Base-by-base conservation (phyloP, 2,888 invertebrate genomes). In the Andrena bucephala region DNA sequence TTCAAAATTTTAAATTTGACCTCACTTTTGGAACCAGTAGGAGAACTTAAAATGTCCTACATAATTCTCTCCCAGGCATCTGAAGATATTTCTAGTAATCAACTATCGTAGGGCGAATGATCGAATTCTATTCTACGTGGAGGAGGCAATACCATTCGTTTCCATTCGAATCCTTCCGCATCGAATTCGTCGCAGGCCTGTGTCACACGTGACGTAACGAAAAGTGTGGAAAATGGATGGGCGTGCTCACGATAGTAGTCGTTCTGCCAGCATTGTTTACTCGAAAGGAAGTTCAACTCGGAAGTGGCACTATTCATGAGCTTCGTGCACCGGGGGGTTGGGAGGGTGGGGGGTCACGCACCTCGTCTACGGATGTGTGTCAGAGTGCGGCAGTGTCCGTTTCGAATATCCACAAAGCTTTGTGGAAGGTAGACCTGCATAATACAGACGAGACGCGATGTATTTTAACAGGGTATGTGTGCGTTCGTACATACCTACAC, bases 231-330 rank as follows among this genome's bases (percentile, higher is more conserved):
- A 84, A 89, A 87, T 87, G 79, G 83, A 81, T 83, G 87, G 87
- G 85, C 72, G 89, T 78, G 86, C 76, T 81, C 79, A 36, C 81
- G 80, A 85, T 72, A 85, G 86, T 84, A 84, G 86, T 82, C 80
- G 69, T 81, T 83, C 80, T 81, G 65, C 65, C 78, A 73, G 83
- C 67, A 86, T 85, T 87, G 90, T 89, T 73, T 81, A 89, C 84
- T 90, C 92, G 92, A 92, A 93, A 93, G 93, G 93, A 93, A 93
- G 92, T 93, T 87, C 85, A 89, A 88, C 93, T 92, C 92, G 92
- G 92, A 92, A 92, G 90, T 90, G 90, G 90, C 85, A 83, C 88
- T 89, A 88, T 88, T 89, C 88, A 87, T 85, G 89, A 89, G 78
- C 66, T 75, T 72, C 60, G 69, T 7, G 27, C 50, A 52, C 48